These are phyloP conservation scores for Naso thynnoides DNA, from an alignment of 2,797 vertebrate genomes.

Conservation along the genomic window DNA sequence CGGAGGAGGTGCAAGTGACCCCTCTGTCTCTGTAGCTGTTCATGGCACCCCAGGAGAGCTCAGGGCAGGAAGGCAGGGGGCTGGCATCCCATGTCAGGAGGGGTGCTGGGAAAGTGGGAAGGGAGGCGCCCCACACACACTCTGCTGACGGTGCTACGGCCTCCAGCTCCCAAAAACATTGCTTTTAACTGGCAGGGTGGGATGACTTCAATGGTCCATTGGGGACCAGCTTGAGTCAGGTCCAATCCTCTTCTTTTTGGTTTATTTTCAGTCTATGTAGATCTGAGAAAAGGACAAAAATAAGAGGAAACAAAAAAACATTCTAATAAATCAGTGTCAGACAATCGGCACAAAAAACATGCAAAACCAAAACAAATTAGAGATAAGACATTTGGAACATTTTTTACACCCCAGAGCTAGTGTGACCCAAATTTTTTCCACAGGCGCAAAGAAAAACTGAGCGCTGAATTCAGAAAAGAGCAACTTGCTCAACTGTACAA, in stretches of 20 bases:
- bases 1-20: conserved; percentile 85
- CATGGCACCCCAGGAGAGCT: conserved; percentile 73
- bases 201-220: conserved; percentile 63
- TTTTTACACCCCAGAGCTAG: conserved; percentile 24
- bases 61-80: conserved; percentile 69
- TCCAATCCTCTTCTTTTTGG: conserved; percentile 12
- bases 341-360: conserved; percentile 12
- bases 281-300: conserved; percentile 37
- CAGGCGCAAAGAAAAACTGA: conserved; percentile 21
- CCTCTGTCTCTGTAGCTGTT: conserved; percentile 83
- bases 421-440: conserved; percentile 35
- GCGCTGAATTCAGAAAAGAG: conserved; percentile 36
- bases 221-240: conserved; percentile 39
- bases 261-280: conserved; percentile 26
- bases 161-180: conserved; percentile 78
- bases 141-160: conserved; percentile 59
- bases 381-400: conserved; percentile 12
- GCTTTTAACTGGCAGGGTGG: conserved; percentile 54
- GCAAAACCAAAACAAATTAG: conserved; percentile 11
- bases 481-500: conserved; percentile 49
- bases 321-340: conserved; percentile 15
- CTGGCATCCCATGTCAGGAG: conserved; percentile 80
- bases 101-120: conserved; percentile 59
- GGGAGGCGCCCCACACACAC: conserved; percentile 68
- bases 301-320: background rate